These are phyloP conservation scores for Aethina tumida DNA, from an alignment of 1,140 invertebrate genomes.

Conservation along the genomic window DNA sequence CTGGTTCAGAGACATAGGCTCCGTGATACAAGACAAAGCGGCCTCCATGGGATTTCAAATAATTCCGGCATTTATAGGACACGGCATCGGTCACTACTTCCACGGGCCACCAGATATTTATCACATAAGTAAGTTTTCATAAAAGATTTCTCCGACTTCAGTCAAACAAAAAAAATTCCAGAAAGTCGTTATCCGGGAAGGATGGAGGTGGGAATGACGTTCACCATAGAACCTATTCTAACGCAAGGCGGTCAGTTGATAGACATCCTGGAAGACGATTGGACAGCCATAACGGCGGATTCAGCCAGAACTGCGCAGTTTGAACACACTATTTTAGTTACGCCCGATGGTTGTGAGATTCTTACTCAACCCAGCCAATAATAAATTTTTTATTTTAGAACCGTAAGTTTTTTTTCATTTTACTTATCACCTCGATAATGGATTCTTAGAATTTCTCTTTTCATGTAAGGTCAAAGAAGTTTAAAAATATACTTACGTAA, in stretches of 20 bases:
- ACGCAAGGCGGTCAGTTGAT: conserved; percentile 59
- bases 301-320: conserved; percentile 74
- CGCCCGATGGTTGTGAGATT: conserved; percentile 57
- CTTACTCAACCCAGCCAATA: conserved; percentile 43
- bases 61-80: conserved; percentile 74
- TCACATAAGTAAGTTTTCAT: conserved; percentile 50
- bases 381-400: neutral
- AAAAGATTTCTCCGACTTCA: neutral
- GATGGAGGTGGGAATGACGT: conserved; percentile 85
- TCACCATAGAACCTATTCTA: conserved; percentile 89
- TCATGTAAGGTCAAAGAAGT: too few relatives aligned
- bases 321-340: conserved; percentile 87
- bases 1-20: conserved; percentile 65
- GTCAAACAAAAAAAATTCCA: conserved; percentile 30
- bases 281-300: conserved; percentile 77
- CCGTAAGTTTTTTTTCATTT: conserved; percentile 1
- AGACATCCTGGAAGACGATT: conserved; percentile 70
- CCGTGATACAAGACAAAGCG: conserved; percentile 54
- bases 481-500: too few relatives aligned
- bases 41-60: conserved; percentile 52
- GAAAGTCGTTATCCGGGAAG: conserved; percentile 57
- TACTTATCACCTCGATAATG: too few relatives aligned
- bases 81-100: conserved; percentile 88
- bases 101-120: conserved; percentile 86
- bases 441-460: too few relatives aligned